A percentile compares a stretch with the other conserved stretches of the same genome.
Conservation (phyloP, 2,113 vertebrate genomes). For the Tichodroma muraria region DNA sequence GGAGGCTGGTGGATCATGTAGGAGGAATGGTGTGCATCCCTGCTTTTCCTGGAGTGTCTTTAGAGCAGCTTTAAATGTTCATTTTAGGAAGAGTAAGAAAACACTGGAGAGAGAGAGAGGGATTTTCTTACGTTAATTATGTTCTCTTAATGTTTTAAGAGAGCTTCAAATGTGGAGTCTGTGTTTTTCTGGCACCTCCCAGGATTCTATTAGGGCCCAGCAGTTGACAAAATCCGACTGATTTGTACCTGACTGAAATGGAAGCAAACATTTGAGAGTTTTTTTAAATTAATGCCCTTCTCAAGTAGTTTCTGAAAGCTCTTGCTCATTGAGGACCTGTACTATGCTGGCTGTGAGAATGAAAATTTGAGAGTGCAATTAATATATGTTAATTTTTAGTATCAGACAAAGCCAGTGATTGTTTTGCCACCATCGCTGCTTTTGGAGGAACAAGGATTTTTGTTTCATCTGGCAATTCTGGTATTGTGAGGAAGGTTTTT, state of each 20-base stretch:
- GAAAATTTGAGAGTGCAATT: not conserved
- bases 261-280: not conserved
- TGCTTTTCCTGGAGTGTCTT: not conserved
- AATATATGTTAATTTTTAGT: not conserved
- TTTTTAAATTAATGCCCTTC: not conserved
- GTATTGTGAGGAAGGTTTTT: not conserved
- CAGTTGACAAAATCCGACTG: not conserved
- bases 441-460: not conserved
- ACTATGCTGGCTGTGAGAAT: not conserved
- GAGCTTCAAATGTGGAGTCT: not conserved
- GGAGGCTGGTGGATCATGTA: not conserved
- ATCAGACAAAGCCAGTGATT: not conserved
- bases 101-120: not conserved
- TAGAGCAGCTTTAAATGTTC: not conserved
- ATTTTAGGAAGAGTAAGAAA: not conserved
- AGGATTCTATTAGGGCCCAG: not conserved
- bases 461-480: not conserved
- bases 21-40: not conserved
- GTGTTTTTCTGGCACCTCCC: not conserved
- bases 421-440: not conserved
- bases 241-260: not conserved
- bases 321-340: not conserved
- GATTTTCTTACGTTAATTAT: not conserved
- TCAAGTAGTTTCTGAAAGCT: not conserved
- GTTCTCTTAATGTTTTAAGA: not conserved